Percentiles rank a stretch among this genome's conserved stretches.
phyloP scores from a whole-genome alignment of 2,797 vertebrate genomes.

The Psittacula derbiana region DNA sequence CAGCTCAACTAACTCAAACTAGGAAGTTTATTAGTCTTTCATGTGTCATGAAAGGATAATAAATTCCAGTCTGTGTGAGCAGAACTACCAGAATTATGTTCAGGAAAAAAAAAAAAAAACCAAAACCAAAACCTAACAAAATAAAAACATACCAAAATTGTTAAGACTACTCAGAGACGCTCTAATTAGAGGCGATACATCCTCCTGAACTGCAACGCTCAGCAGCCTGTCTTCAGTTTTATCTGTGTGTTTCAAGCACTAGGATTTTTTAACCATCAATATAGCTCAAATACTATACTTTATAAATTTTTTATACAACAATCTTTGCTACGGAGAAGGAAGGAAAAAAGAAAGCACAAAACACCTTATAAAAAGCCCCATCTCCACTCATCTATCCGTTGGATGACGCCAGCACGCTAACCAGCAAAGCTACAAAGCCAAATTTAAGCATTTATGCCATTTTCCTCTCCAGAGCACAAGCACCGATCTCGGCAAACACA shows the following conservation, averaged over 20 bases:
- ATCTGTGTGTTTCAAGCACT: background rate
- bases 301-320: rapidly evolving
- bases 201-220: background rate
- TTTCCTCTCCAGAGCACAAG: background rate
- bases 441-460: background rate
- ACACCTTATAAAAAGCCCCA: background rate
- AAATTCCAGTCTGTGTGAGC: background rate
- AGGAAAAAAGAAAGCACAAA: background rate
- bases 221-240: background rate
- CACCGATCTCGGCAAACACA: background rate
- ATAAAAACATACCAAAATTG: background rate
- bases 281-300: rapidly evolving
- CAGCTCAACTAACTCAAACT: background rate
- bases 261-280: background rate
- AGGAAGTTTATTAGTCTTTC: background rate
- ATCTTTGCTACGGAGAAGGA: background rate
- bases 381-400: rapidly evolving
- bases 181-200: background rate
- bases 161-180: background rate
- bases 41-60: background rate
- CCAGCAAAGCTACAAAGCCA: background rate
- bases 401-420: background rate
- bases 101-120: background rate
- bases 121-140: background rate
- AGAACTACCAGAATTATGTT: background rate